Conservation (phyloP, 2,888 invertebrate species). For the Biston stratarius region DNA sequence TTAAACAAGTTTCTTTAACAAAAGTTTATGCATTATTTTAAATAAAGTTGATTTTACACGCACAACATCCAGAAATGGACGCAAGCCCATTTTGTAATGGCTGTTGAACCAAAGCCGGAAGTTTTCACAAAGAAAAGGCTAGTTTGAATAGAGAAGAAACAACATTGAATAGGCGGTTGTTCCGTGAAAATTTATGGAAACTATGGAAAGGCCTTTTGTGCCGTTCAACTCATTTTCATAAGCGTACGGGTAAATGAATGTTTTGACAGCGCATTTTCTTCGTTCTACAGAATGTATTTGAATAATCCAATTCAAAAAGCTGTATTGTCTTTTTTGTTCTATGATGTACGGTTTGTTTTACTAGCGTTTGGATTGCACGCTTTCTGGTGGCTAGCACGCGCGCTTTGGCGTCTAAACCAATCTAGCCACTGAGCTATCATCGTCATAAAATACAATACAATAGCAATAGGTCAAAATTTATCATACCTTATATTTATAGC, state of each 20-base stretch:
- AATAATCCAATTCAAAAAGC: not conserved
- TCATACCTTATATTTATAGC: too few relatives aligned
- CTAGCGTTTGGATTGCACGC: too few relatives aligned
- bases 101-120: slow-evolving; percentile 18
- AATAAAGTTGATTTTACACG: not conserved
- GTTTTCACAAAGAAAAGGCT: slow-evolving; percentile 11
- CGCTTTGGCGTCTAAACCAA: too few relatives aligned
- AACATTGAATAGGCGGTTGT: not conserved
- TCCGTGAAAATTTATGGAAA: slow-evolving; percentile 19
- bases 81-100: slow-evolving; percentile 4
- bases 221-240: slow-evolving; percentile 6
- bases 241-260: slow-evolving; percentile 2
- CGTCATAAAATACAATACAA: too few relatives aligned
- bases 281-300: not conserved
- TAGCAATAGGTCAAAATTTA: too few relatives aligned
- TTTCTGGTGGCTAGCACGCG: too few relatives aligned
- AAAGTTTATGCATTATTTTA: too few relatives aligned
- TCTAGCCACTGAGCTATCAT: too few relatives aligned
- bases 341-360: not conserved
- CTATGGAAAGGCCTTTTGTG: slow-evolving; percentile 13
- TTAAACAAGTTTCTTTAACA: too few relatives aligned
- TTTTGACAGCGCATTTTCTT: not conserved
- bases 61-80: slow-evolving; percentile 4
- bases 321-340: not conserved
- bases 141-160: slow-evolving; percentile 2